Conservation (phyloP, 2,797 vertebrate species). For the Eleutherodactylus coqui region DNA sequence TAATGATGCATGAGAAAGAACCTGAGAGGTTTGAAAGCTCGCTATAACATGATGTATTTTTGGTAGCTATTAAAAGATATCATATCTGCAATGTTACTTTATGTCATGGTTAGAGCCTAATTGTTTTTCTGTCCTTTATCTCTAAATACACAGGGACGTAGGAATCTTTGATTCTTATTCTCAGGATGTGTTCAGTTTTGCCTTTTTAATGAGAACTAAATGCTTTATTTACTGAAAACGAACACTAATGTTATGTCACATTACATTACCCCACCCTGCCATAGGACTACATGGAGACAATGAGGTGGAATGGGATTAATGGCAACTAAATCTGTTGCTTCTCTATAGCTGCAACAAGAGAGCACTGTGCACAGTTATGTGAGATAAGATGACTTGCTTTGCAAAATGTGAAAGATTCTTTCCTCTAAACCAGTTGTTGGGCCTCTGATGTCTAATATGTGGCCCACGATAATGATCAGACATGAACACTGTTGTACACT, state of each 20-base stretch:
- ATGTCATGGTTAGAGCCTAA: background rate
- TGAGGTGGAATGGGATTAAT: slow-evolving; percentile 14
- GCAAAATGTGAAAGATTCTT: background rate
- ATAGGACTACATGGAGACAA: slow-evolving; percentile 10
- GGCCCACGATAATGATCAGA: background rate
- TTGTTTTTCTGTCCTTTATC: background rate
- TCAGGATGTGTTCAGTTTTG: background rate
- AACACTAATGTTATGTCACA: background rate
- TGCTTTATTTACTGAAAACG: slow-evolving; percentile 11
- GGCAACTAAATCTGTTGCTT: background rate
- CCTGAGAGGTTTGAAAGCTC: no score
- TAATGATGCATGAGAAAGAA: no score
- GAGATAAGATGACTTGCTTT: background rate
- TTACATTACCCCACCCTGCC: background rate
- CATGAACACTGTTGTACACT: background rate
- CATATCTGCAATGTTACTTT: background rate
- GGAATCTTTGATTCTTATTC: background rate
- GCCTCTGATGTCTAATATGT: no score
- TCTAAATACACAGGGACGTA: background rate
- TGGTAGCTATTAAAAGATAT: no score
- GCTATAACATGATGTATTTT: no score
- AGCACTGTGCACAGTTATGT: background rate
- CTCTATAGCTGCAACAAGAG: background rate
- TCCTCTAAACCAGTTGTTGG: background rate
- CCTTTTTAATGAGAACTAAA: background rate